phyloP scores from a whole-genome alignment of 2,888 invertebrate genomes.

The Ochlodes sylvanus region DNA sequence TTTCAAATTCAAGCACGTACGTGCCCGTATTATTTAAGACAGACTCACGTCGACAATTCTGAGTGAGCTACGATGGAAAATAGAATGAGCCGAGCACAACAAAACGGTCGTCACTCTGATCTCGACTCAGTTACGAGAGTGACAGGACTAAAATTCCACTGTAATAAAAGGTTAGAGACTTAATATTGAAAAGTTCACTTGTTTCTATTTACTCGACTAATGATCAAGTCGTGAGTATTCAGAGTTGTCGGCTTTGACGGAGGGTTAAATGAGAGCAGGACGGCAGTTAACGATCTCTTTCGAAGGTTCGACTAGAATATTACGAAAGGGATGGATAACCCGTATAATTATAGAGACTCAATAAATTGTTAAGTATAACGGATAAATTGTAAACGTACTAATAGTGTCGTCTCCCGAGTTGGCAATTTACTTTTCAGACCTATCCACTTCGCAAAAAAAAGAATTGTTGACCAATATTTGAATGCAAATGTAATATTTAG shows the following conservation, averaged over 20 bases:
- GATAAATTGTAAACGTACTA: slow-evolving; percentile 26
- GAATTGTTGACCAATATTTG: slow-evolving; percentile 18
- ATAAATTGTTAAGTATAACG: slow-evolving; percentile 22
- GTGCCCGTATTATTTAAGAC: slow-evolving; percentile 50
- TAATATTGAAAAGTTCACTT: slow-evolving; percentile 37
- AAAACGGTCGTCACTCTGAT: slow-evolving; percentile 17
- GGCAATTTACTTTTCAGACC: slow-evolving; percentile 24
- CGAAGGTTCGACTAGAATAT: too few species aligned
- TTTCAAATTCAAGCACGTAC: slow-evolving; percentile 51
- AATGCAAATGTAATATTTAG: slow-evolving; percentile 22
- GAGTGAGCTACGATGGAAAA: slow-evolving; percentile 42
- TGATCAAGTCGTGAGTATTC: slow-evolving; percentile 40
- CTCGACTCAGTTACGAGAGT: slow-evolving; percentile 34
- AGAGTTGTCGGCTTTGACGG: slow-evolving; percentile 50
- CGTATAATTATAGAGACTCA: slow-evolving; percentile 12
- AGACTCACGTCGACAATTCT: slow-evolving; percentile 50
- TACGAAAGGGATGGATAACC: slow-evolving; percentile 46
- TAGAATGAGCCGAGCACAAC: slow-evolving; percentile 19
- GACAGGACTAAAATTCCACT: slow-evolving; percentile 21
- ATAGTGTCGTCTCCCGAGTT: slow-evolving; percentile 17
- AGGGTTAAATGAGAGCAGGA: slow-evolving; percentile 55
- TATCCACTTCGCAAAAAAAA: slow-evolving; percentile 31
- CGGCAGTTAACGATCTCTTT: slow-evolving; percentile 52
- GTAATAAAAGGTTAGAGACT: slow-evolving; percentile 27
- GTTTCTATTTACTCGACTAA: slow-evolving; percentile 39